Evolutionary conservation across 64 coral and sea anemone species (phyloP), one percentile per base, ranked within the genome.

Genomic region (Anthopleura sola): DNA sequence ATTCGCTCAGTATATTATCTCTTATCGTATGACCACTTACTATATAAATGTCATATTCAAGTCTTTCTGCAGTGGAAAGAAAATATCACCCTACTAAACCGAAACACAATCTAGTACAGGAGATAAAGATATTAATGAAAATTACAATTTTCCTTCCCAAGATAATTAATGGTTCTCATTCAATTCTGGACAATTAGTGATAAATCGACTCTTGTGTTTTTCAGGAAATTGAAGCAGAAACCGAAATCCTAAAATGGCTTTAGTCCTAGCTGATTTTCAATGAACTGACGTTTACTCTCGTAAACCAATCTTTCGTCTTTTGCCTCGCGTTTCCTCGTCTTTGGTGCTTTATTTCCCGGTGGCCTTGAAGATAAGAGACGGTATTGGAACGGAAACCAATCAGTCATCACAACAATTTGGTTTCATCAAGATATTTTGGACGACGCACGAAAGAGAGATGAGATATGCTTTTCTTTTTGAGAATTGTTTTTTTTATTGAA

Each of bases 321-420:
- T 51, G 4, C 10, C 1, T 62, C 20, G 3, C 24, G 24, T 62
- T 62, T 62, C 19, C 24, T 62, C 16, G 50, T 62, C 5, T 71
- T 71, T 14, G 26, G 0, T 16, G 29, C 66, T 71, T 28, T 12
- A 11, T 34, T 71, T 34, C 26, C 28, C 29, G 12, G 11, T 71
- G 66, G 66, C 10, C 66, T 11, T 71, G 28, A 71, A 71, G 66
- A 71, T 71, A 34, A 71, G 29, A 34, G 10, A 33, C 34, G 60
- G 34, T 71, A 71, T 71, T 16, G 66, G n/a, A 71, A 34, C 62
- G 66, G 66, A 71, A 71, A 71, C 66, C 34, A 29, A 71, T 71
- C n/a, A 71, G 31, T 71, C 12, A 71, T 71, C 66, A 28, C 34
- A 0, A 10, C 29, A 71, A 71, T 71, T 71, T 71, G 2, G 66